These are phyloP conservation scores for Greenwoodochromis staneri DNA, from an alignment of 2,113 vertebrate species.

Conservation along the genomic window DNA sequence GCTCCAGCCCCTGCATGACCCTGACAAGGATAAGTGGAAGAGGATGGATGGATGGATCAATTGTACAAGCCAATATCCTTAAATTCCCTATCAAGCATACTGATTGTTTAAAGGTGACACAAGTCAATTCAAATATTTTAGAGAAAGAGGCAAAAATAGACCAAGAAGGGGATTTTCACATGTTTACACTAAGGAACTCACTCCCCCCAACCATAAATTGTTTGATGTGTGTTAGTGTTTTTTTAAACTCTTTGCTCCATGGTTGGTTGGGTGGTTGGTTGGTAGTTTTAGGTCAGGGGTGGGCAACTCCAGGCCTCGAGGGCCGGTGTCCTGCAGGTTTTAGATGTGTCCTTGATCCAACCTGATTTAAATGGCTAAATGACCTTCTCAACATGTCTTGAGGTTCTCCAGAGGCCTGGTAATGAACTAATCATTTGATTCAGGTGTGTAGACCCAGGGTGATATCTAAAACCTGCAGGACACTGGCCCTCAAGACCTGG, in stretches of 20 bases:
- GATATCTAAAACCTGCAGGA: background rate
- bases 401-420: background rate
- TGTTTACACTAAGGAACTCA: background rate
- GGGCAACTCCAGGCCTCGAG: background rate
- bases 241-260: background rate
- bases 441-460: background rate
- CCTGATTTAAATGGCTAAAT: background rate
- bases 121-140: background rate
- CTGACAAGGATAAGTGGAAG: background rate
- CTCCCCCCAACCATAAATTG: background rate
- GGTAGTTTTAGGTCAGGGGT: background rate
- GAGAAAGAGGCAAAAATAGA: background rate
- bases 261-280: background rate
- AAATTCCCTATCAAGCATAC: background rate
- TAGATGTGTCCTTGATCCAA: background rate
- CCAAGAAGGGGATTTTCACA: background rate
- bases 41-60: background rate
- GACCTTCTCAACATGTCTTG: background rate
- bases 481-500: background rate
- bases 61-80: background rate
- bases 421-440: background rate
- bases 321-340: background rate
- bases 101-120: background rate
- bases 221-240: background rate
- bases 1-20: background rate